Evolutionary conservation across 2,888 invertebrate genomes (phyloP).

Genomic region (Lysandra coridon): DNA sequence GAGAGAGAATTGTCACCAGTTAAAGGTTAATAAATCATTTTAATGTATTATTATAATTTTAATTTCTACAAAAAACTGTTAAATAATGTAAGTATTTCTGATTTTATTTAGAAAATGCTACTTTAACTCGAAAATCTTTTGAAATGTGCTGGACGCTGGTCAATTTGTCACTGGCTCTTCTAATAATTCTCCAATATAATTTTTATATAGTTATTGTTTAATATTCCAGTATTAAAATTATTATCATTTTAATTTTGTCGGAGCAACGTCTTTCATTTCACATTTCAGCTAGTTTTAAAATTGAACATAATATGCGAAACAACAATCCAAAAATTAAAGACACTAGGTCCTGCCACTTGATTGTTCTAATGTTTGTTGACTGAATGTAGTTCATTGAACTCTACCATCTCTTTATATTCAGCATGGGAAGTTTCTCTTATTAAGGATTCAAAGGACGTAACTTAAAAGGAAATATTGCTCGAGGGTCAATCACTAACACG

Average conservation of each 20-base stretch:
- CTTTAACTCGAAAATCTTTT: too few species aligned
- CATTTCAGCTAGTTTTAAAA: not conserved
- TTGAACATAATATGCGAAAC: not conserved
- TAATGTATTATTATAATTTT: conserved; percentile 11
- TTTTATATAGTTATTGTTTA: too few species aligned
- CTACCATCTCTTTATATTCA: conserved; percentile 68
- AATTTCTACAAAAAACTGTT: not conserved
- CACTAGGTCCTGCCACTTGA: conserved; percentile 3
- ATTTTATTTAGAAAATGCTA: not conserved
- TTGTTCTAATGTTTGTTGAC: conserved; percentile 12
- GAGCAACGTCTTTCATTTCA: too few species aligned
- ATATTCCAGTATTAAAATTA: too few species aligned
- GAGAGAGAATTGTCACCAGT: too few species aligned
- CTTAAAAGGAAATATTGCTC: conserved; percentile 76
- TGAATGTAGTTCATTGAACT: conserved; percentile 66
- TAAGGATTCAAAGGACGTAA: conserved; percentile 73
- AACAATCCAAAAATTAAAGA: not conserved
- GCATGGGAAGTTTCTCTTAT: conserved; percentile 66
- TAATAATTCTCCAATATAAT: too few species aligned
- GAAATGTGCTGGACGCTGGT: too few species aligned
- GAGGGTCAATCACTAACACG: conserved; percentile 47
- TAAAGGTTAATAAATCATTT: not conserved
- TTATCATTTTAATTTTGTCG: too few species aligned
- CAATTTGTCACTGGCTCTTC: too few species aligned
- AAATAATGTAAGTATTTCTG: not conserved